Conservation (phyloP, 2,797 vertebrate genomes). For the Salmo trutta region DNA sequence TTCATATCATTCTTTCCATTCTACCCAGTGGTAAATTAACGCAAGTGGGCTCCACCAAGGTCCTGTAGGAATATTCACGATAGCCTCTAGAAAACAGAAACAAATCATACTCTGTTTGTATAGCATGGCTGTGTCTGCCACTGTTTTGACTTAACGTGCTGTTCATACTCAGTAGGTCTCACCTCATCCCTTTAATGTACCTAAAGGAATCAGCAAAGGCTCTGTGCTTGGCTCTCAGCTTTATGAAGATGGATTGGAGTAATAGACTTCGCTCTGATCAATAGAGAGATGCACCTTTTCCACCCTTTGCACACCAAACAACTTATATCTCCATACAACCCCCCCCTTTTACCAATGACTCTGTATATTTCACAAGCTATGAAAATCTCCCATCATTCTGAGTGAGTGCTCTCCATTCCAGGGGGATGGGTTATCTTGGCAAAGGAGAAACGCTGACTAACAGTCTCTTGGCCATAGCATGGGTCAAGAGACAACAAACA, state of each 20-base stretch:
- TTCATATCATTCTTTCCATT: too few relatives aligned
- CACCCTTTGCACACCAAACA: background rate
- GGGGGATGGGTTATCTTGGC: background rate
- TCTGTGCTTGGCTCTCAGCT: conserved; percentile 1
- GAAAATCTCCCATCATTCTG: conserved; percentile 21
- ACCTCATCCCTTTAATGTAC: conserved; percentile 8
- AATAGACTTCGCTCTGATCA: conserved; percentile 9
- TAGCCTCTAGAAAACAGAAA: background rate
- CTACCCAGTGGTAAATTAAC: background rate
- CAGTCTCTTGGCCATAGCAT: background rate
- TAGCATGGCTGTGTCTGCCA: background rate
- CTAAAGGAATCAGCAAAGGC: conserved; percentile 13
- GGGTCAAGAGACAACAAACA: background rate
- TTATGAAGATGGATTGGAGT: conserved; percentile 2
- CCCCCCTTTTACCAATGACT: background rate
- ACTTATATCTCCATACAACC: conserved; percentile 1
- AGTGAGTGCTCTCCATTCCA: conserved; percentile 4
- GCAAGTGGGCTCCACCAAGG: background rate
- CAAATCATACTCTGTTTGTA: too few relatives aligned
- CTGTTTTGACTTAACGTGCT: background rate
- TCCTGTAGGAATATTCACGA: background rate
- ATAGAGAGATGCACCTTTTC: conserved; percentile 3
- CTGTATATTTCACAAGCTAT: background rate
- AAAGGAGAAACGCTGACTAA: background rate
- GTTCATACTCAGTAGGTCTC: conserved; percentile 5